A percentile compares a stretch with the other conserved stretches of the same genome.
phyloP scores from a whole-genome alignment of 2,113 vertebrate species.

The Scytalopus superciliaris region DNA sequence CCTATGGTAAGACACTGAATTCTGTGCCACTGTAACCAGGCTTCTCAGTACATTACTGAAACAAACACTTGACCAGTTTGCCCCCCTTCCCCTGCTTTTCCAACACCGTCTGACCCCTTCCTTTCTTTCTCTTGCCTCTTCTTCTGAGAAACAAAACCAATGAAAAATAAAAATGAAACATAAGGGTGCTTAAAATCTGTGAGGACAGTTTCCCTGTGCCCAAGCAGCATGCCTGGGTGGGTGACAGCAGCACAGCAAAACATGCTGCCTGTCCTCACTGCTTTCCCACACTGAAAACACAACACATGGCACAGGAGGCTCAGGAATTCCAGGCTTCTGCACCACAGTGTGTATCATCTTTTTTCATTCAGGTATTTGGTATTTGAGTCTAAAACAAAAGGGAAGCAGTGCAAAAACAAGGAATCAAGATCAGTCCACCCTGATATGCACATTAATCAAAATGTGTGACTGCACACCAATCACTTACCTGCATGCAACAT shows the following conservation, averaged over 20 bases:
- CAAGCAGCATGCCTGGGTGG: not conserved
- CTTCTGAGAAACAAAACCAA: not conserved
- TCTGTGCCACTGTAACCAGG: accelerated
- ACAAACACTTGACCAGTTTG: not conserved
- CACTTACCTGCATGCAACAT: not conserved
- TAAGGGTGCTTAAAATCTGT: not conserved
- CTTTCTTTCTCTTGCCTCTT: not conserved
- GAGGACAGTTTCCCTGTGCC: not conserved
- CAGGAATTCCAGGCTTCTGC: not conserved
- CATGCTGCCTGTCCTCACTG: not conserved
- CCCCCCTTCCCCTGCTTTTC: not conserved
- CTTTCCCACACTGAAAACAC: not conserved
- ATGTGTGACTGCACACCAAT: not conserved
- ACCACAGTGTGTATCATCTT: accelerated
- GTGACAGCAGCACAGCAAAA: not conserved
- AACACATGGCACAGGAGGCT: accelerated
- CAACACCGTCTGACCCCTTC: not conserved
- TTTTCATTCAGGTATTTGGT: not conserved
- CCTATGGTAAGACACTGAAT: not conserved
- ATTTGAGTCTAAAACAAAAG: not conserved
- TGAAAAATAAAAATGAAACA: not conserved
- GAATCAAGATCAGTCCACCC: not conserved
- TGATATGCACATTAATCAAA: not conserved
- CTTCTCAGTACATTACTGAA: not conserved
- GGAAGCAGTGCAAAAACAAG: not conserved